Percentiles rank a stretch among this genome's conserved stretches.
These are phyloP conservation scores for Tautogolabrus adspersus DNA, from an alignment of 2,113 vertebrate genomes.

Conservation along the genomic window DNA sequence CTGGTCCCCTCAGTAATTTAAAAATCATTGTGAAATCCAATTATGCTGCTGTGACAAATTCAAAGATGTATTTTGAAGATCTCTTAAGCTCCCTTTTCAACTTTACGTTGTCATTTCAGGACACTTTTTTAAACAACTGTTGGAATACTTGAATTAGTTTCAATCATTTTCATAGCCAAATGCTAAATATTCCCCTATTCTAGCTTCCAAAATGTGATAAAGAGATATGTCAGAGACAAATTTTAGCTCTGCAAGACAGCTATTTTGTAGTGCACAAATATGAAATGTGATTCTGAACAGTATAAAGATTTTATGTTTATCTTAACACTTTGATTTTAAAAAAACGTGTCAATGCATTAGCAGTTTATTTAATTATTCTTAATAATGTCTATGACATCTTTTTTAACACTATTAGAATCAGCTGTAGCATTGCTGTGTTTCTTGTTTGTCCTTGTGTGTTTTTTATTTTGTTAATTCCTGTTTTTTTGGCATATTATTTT, in stretches of 20 bases:
- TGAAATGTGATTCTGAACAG: too few species aligned
- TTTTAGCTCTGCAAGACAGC: too few species aligned
- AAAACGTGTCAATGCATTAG: background rate
- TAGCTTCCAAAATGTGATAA: too few species aligned
- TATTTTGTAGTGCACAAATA: too few species aligned
- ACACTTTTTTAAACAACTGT: background rate
- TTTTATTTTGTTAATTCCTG: background rate
- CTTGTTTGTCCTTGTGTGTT: background rate
- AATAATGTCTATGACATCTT: background rate
- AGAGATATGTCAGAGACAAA: too few species aligned
- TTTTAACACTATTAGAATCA: too few species aligned
- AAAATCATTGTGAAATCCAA: slow-evolving; percentile 6
- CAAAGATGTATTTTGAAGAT: background rate
- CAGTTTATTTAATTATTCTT: background rate
- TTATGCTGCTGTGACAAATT: background rate
- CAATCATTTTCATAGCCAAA: too few species aligned
- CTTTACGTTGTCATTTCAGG: background rate
- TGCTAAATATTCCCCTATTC: too few species aligned
- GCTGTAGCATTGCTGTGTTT: background rate
- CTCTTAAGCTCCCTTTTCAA: background rate
- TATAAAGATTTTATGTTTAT: background rate
- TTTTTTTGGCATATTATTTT: background rate
- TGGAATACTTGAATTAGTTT: too few species aligned
- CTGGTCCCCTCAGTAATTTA: background rate
- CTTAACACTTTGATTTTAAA: background rate